phyloP scores from a whole-genome alignment of 2,888 invertebrate genomes.

The Tolmerus cingulatus region DNA sequence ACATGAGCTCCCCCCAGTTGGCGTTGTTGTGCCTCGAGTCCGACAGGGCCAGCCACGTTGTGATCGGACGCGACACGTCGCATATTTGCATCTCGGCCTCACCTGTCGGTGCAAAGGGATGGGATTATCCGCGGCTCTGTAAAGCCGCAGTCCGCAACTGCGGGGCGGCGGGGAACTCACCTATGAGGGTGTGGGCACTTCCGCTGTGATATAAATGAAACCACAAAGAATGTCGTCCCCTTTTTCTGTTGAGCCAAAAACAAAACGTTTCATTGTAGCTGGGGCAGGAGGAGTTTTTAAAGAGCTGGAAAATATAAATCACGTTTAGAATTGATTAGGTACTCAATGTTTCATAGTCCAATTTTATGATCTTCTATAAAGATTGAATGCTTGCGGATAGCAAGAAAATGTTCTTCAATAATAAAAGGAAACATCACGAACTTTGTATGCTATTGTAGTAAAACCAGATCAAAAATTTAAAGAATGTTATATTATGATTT shows the following conservation, averaged over 20 bases:
- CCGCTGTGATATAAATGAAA: constrained; percentile 76
- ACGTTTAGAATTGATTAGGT: not conserved
- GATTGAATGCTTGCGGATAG: not conserved
- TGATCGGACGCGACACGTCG: constrained; percentile 72
- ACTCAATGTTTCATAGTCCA: not conserved
- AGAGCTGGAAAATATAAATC: constrained; percentile 61
- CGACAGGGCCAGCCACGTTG: constrained; percentile 80
- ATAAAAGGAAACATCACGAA: not conserved
- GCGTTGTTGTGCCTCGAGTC: constrained; percentile 75
- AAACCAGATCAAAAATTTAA: too few species aligned
- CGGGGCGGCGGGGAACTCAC: constrained; percentile 46
- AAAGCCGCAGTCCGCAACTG: not conserved
- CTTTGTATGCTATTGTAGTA: too few species aligned
- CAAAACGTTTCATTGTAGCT: constrained; percentile 81
- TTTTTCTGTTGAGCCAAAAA: constrained; percentile 70
- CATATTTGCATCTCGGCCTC: constrained; percentile 75
- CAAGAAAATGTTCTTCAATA: not conserved
- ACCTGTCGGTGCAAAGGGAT: constrained; percentile 56
- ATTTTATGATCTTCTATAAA: not conserved
- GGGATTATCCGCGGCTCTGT: not conserved
- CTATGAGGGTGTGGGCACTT: constrained; percentile 69
- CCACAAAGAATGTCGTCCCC: constrained; percentile 69
- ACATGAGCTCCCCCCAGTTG: constrained; percentile 81
- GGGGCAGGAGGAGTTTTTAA: constrained; percentile 73
- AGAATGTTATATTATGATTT: too few species aligned